Base-by-base conservation (phyloP, 2,797 vertebrate genomes). In the Acanthiza pusilla region DNA sequence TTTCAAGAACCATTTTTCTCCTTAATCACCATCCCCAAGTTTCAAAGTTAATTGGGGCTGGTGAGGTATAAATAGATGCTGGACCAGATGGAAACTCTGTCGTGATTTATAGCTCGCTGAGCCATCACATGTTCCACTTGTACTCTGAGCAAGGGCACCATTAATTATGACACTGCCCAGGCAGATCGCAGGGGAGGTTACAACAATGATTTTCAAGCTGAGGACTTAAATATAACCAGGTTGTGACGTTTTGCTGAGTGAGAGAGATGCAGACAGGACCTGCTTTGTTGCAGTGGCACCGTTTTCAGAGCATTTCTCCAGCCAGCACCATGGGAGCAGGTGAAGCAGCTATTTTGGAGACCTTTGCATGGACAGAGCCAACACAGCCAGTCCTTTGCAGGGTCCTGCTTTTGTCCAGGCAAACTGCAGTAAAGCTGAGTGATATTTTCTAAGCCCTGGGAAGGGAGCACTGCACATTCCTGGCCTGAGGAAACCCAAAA, bases 1-100 rank as follows among this genome's bases (percentile, higher is more conserved):
- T 91, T 93, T 96, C 78, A 89, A 93, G 96, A 96, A 94, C 87
- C 72, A 48, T 94, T 94, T 97, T 85, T 85, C 73, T 78, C 70
- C 80, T 91, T 95, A 91, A 93, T 73, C 74, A 87, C 45, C 82
- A 89, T 75, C 70, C 83, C 91, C 85, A 94, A 93, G 90, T 94
- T 94, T 94, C 80, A 92, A 93, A 91, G 95, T 97, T 97, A 96
- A 97, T 94, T 96, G 93, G 95, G 94, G 89, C 88, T 95, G 94
- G 74, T 90, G 93, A 97, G 93, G 94, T 96, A 97, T 97, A 98
- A 98, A 98, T 98, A 98, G 97, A 91, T 9, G 54, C 81, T 83
- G 77, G 92, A 85, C 93, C 96, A 96, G 94, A 97, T 94, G 92
- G 91, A 86, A 95, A 96, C 91, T 94, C 94, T 94, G 91, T 88